These are phyloP conservation scores for Eulemur albifrons DNA, from an alignment of 2,797 vertebrate species.

Conservation along the genomic window DNA sequence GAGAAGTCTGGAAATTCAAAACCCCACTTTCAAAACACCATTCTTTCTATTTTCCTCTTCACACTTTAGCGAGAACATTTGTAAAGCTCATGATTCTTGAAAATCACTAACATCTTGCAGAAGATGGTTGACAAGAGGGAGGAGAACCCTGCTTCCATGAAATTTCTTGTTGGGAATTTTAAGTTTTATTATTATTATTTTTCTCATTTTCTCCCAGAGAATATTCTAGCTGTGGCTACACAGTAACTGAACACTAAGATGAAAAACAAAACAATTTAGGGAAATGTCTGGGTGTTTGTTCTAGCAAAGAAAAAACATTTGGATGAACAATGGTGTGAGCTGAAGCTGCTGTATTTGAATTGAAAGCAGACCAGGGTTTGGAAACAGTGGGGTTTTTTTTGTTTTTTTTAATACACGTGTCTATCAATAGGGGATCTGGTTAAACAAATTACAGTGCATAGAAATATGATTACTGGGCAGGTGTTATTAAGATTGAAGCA, in stretches of 20 bases:
- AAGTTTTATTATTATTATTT: neutral
- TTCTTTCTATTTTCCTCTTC: neutral
- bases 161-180: neutral
- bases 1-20: neutral
- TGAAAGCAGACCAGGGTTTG: neutral
- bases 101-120: neutral
- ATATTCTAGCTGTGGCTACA: neutral
- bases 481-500: neutral
- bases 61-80: neutral
- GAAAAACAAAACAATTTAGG: neutral
- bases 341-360: neutral
- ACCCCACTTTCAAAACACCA: neutral
- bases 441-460: neutral
- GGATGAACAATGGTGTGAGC: neutral
- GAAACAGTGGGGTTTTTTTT: neutral
- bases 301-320: neutral
- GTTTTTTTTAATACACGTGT: neutral
- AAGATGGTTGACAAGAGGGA: neutral
- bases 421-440: neutral
- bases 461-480: slow-evolving; percentile 2
- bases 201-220: neutral
- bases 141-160: neutral
- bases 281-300: neutral
- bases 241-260: neutral
- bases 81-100: neutral